Evolutionary conservation across 1,140 invertebrate genomes (phyloP), one percentile per base, ranked within the genome.

Genomic region (Hyles vespertilio): DNA sequence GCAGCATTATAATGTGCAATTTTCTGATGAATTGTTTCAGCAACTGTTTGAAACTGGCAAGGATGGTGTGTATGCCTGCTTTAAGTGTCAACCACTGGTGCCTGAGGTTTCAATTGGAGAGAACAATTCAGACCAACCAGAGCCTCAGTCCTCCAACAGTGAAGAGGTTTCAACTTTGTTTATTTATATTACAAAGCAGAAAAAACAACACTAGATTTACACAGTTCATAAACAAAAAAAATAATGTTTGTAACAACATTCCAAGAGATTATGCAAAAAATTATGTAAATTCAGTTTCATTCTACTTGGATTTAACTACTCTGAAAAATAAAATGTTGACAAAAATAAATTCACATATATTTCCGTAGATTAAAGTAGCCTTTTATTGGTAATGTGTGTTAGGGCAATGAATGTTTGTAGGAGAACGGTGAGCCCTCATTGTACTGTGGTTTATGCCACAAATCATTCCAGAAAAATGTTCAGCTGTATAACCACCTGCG

Each of bases 401-500:
- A 40, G 8, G 36, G 36, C 36, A 40, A 33, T 51, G 6, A 44
- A 54, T 44, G 33, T 54, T 74, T 72, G 60, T 66, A 76, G 73
- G 77, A 74, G 53, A 51, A 50, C 48, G 62, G 56, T 65, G 70
- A 74, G 11, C 32, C 64, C 53, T 56, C 65, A 58, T 65, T 74
- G 40, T 74, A 76, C 67, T 91, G 91, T 76, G 85, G 79, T 59
- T 79, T 91, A 58, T 92, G 91, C 75, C 90, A 91, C 73, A 92
- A 92, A 79, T 87, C 89, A 58, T 92, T 92, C 79, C 89, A 90
- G 69, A 90, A 91, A 66, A 90, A 87, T 71, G 82, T 85, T 69
- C 91, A 91, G 72, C 73, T 91, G 70, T 89, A 91, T 76, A 91
- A 91, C 72, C 91, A 92, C 70, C 85, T 92, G 81, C 87, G 91